A percentile compares a stretch with the other conserved stretches of the same genome.
Evolutionary conservation across 1,140 invertebrate species (phyloP).

Genomic region (Psilanteris sp.): DNA sequence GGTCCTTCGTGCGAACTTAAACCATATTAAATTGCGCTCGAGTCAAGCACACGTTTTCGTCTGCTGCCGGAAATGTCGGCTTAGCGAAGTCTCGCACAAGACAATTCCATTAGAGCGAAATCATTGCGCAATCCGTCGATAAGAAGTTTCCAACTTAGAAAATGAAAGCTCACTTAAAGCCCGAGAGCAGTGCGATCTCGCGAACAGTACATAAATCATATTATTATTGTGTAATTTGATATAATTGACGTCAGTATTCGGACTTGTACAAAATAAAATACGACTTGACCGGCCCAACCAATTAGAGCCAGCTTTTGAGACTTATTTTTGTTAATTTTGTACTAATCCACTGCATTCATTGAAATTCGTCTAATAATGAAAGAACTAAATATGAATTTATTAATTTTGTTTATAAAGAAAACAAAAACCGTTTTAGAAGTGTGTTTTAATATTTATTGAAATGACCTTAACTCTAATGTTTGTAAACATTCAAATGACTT

Average conservation of each 20-base stretch:
- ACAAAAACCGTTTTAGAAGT: too few species aligned
- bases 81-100: constrained; percentile 59
- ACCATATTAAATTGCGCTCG: constrained; percentile 77
- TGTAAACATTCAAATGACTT: too few species aligned
- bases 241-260: constrained; percentile 9
- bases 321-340: too few species aligned
- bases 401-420: too few species aligned
- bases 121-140: constrained; percentile 41
- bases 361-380: too few species aligned
- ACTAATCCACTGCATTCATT: too few species aligned
- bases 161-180: constrained; percentile 1
- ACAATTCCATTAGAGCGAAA: constrained; percentile 45
- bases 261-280: constrained; percentile 2
- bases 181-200: constrained; percentile 3
- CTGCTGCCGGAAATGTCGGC: constrained; percentile 37
- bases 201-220: constrained; percentile 28
- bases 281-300: too few species aligned
- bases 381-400: too few species aligned
- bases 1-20: constrained; percentile 71
- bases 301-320: too few species aligned
- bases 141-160: constrained; percentile 33
- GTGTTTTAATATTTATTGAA: too few species aligned
- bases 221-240: too few species aligned
- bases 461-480: too few species aligned
- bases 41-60: constrained; percentile 70